These are phyloP conservation scores for Luperina nickerlii DNA, from an alignment of 2,888 invertebrate genomes.

Conservation along the genomic window DNA sequence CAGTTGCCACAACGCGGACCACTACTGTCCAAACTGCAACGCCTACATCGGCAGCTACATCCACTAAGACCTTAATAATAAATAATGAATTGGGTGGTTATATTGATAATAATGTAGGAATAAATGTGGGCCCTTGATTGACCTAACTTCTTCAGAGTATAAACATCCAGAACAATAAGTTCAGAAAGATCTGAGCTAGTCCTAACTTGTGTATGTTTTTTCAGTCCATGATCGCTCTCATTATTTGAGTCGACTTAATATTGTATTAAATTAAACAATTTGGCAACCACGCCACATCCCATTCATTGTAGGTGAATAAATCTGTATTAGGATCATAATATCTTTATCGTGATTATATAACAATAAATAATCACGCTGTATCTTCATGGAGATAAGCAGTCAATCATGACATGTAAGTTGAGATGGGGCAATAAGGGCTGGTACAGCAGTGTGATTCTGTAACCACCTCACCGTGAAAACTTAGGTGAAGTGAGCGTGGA, in stretches of 20 bases:
- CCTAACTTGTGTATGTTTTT: background rate
- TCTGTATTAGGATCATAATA: background rate
- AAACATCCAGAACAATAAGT: background rate
- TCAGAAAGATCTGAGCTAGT: background rate
- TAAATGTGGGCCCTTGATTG: background rate
- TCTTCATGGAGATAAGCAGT: too few relatives aligned
- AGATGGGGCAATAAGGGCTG: too few relatives aligned
- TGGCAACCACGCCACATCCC: background rate
- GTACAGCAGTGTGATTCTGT: too few relatives aligned
- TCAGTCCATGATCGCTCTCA: background rate
- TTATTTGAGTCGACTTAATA: background rate
- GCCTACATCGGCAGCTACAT: slow-evolving; percentile 88
- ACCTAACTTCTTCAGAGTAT: background rate
- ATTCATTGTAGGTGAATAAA: background rate
- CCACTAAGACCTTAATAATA: slow-evolving; percentile 19
- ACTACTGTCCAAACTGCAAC: slow-evolving; percentile 90
- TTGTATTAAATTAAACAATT: background rate
- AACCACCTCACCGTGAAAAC: too few relatives aligned
- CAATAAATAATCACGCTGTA: too few relatives aligned
- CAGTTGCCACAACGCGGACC: slow-evolving; percentile 88
- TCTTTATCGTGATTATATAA: too few relatives aligned
- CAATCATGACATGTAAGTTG: too few relatives aligned
- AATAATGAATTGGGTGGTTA: background rate
- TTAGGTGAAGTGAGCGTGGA: too few relatives aligned
- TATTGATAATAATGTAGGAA: background rate